A percentile compares a stretch with the other conserved stretches of the same genome.
These are phyloP conservation scores for Notarius quadriscutis DNA, from an alignment of 2,113 vertebrate species.

Conservation along the genomic window DNA sequence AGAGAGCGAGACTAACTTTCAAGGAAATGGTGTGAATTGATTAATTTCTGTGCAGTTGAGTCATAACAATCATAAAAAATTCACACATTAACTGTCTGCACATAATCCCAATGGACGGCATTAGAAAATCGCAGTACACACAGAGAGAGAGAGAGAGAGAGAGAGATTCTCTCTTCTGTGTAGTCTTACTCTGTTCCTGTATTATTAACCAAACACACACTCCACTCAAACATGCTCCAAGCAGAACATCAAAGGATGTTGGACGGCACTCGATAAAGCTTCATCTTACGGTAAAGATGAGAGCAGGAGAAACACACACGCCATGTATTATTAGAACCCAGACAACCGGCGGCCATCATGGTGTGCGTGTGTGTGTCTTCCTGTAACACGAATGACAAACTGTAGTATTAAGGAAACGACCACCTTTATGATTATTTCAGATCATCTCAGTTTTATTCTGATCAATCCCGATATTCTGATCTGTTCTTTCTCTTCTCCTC, in stretches of 20 bases:
- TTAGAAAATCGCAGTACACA: constrained; percentile 53
- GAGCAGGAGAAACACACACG: background rate
- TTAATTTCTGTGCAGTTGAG: constrained; percentile 36
- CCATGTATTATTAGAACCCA: background rate
- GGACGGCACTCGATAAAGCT: background rate
- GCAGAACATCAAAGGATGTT: constrained; percentile 23
- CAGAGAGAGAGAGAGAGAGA: constrained; percentile 17
- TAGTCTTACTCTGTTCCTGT: constrained; percentile 24
- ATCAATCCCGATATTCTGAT: background rate
- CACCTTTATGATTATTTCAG: background rate
- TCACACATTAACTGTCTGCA: constrained; percentile 54
- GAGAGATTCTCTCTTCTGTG: constrained; percentile 21
- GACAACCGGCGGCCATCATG: background rate
- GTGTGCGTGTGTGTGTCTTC: background rate
- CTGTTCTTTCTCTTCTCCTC: background rate
- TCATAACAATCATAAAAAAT: constrained; percentile 62
- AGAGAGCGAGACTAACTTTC: background rate
- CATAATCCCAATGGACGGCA: constrained; percentile 59
- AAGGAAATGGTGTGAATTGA: constrained; percentile 28
- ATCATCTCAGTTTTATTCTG: background rate
- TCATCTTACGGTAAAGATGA: background rate
- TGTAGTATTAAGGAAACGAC: background rate
- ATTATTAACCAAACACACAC: constrained; percentile 24
- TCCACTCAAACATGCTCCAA: constrained; percentile 19
- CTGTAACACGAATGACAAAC: background rate